A percentile compares a stretch with the other conserved stretches of the same genome.
Conservation (phyloP, 2,888 invertebrate species). For the Archips xylosteana region DNA sequence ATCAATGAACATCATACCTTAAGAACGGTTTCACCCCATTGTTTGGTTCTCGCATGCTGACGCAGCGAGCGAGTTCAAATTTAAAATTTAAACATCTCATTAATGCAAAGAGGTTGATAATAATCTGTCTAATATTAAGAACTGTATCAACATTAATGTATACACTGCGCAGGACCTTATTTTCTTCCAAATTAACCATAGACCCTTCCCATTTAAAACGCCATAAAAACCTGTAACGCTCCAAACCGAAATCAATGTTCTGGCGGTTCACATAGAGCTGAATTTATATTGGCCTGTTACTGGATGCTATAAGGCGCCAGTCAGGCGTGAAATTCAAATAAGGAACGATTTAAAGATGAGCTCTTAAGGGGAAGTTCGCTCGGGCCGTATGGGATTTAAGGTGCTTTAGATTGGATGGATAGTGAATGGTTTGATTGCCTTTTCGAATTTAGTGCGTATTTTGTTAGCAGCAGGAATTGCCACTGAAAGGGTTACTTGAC, state of each 20-base stretch:
- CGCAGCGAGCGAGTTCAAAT: background rate
- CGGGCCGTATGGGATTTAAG: conserved; percentile 23
- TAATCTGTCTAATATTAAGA: conserved; percentile 31
- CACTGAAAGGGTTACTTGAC: too few relatives aligned
- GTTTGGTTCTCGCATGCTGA: background rate
- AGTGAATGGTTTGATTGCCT: conserved; percentile 35
- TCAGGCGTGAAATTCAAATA: conserved; percentile 70
- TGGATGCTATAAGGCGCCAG: conserved; percentile 48
- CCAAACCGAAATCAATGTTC: conserved; percentile 13
- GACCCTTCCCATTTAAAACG: conserved; percentile 14
- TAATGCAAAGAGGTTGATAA: conserved; percentile 30
- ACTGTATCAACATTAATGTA: conserved; percentile 31
- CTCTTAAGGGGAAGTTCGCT: conserved; percentile 58
- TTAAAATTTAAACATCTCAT: conserved; percentile 10
- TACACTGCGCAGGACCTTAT: conserved; percentile 28
- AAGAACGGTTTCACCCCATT: too few relatives aligned
- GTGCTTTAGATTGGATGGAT: conserved; percentile 12
- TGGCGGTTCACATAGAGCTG: conserved; percentile 48
- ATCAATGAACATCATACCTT: too few relatives aligned
- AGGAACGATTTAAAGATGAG: conserved; percentile 58
- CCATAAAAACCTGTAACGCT: conserved; percentile 16
- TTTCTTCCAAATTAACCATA: conserved; percentile 39
- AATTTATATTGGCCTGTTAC: conserved; percentile 48
- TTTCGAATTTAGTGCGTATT: conserved; percentile 23
- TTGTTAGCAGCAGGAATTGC: background rate